phyloP scores from a whole-genome alignment of 2,888 invertebrate genomes.

The Anarsia innoxiella region DNA sequence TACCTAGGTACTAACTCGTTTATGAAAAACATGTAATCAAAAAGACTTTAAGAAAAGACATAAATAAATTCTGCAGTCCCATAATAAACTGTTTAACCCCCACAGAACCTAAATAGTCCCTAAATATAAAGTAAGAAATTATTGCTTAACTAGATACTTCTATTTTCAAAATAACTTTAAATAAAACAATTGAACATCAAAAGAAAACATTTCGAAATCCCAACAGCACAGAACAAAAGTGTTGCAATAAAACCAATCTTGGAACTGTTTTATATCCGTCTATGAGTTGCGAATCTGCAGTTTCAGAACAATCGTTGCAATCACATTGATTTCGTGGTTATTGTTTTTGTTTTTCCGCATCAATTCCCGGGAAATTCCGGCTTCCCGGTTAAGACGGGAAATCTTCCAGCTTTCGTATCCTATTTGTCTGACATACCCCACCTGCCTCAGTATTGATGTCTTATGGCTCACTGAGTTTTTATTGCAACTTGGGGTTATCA shows the following conservation, averaged over 20 bases:
- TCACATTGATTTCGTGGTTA: slow-evolving; percentile 13
- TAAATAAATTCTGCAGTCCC: not conserved
- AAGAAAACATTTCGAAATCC: not conserved
- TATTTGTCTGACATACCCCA: slow-evolving; percentile 11
- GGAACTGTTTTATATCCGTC: not conserved
- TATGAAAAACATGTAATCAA: not conserved
- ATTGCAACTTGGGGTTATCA: no score
- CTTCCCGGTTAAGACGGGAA: not conserved
- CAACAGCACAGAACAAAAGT: not conserved
- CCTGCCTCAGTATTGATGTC: slow-evolving; percentile 7
- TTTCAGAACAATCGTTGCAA: slow-evolving; percentile 7
- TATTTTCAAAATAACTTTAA: not conserved
- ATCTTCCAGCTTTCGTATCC: slow-evolving; percentile 6
- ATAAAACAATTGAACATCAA: not conserved
- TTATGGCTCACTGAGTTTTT: slow-evolving; percentile 2
- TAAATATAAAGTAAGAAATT: not conserved
- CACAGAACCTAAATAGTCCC: not conserved
- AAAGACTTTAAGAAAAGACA: not conserved
- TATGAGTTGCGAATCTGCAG: slow-evolving; percentile 1
- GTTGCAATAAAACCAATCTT: not conserved
- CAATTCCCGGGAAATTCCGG: no score
- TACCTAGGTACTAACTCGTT: not conserved
- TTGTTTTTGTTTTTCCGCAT: slow-evolving; percentile 11
- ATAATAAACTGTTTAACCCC: not conserved
- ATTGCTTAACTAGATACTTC: not conserved